Percentiles rank a stretch among this genome's conserved stretches.
Evolutionary conservation across 2,888 invertebrate species (phyloP).

Genomic region (Exocentrus adspersus): DNA sequence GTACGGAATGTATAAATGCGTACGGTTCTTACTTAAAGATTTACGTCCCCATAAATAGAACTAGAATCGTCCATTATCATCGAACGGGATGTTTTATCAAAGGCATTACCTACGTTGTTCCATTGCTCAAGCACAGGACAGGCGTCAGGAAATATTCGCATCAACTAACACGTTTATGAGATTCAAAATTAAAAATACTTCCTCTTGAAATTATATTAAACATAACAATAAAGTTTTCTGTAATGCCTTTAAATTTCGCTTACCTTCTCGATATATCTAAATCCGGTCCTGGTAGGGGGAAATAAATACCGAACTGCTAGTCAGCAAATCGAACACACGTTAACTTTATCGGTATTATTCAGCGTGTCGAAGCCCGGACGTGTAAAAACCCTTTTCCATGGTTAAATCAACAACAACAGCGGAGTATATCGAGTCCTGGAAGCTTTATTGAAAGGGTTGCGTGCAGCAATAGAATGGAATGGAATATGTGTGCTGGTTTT

Average conservation of each 20-base stretch:
- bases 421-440: too few relatives aligned
- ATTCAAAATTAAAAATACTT: too few relatives aligned
- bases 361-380: neutral
- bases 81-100: constrained; percentile 2
- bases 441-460: too few relatives aligned
- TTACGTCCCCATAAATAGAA: constrained; percentile 13
- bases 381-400: neutral
- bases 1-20: too few relatives aligned
- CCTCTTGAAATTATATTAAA: too few relatives aligned
- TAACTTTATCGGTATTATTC: neutral
- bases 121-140: neutral
- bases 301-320: neutral
- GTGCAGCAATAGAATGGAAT: too few relatives aligned
- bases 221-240: too few relatives aligned
- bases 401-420: neutral
- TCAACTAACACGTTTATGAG: too few relatives aligned
- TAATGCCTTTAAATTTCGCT: too few relatives aligned
- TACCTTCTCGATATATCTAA: too few relatives aligned
- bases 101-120: constrained; percentile 10
- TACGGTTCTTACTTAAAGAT: neutral
- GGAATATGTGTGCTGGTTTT: too few relatives aligned
- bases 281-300: too few relatives aligned
- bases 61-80: constrained; percentile 26
- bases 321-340: constrained; percentile 28
- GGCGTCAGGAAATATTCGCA: neutral